These are phyloP conservation scores for Platyrinchus mystaceus DNA, from an alignment of 2,797 vertebrate species.

Conservation along the genomic window DNA sequence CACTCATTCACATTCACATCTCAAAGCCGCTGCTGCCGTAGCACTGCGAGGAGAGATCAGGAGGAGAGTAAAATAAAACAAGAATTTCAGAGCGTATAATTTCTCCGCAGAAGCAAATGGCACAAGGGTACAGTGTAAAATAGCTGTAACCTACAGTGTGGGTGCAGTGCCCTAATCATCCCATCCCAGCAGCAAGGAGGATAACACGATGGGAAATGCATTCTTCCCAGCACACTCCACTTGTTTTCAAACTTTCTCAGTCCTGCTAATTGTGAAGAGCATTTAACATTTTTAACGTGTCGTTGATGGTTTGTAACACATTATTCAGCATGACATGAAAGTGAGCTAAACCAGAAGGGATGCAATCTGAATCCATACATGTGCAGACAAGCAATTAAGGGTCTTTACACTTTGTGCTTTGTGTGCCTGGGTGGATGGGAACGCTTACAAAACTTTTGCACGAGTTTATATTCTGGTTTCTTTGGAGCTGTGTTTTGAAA, in stretches of 20 bases:
- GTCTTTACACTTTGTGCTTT: background rate
- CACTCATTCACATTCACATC: conserved; percentile 76
- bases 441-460: background rate
- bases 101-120: conserved; percentile 22
- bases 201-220: background rate
- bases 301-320: background rate
- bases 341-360: background rate
- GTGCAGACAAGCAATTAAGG: conserved; percentile 16
- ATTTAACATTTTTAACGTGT: background rate
- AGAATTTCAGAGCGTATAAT: conserved; percentile 44
- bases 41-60: conserved; percentile 48
- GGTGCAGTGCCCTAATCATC: background rate
- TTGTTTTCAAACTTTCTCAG: background rate
- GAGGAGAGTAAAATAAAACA: conserved; percentile 54
- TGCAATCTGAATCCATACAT: background rate
- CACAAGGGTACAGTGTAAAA: background rate
- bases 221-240: background rate
- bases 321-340: background rate
- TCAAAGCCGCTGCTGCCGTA: conserved; percentile 63
- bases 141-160: background rate
- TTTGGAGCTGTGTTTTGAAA: background rate
- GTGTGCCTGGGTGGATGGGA: background rate
- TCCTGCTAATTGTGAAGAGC: background rate
- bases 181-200: background rate
- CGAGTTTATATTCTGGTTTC: background rate